These are phyloP conservation scores for Synergus umbraculus DNA, from an alignment of 2,888 invertebrate species.

Conservation along the genomic window DNA sequence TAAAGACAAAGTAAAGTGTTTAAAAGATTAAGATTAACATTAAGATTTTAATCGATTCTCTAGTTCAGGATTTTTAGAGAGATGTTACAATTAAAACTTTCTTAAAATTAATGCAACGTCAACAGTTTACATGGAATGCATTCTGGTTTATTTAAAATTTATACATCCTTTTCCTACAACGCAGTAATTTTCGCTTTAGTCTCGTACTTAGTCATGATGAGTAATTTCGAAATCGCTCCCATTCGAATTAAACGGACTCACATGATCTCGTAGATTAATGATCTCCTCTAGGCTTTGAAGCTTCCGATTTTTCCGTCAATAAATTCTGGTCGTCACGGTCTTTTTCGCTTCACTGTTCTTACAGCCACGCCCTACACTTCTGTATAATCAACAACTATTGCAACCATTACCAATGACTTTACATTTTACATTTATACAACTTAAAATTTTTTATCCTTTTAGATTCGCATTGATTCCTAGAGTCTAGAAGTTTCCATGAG, in stretches of 20 bases:
- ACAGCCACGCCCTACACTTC: not conserved
- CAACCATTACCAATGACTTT: conserved; percentile 8
- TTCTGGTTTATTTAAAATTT: not conserved
- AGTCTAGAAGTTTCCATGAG: not conserved
- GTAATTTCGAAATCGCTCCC: not conserved
- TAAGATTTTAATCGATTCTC: not conserved
- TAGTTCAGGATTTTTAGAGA: not conserved
- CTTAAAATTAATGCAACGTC: not conserved
- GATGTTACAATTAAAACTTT: too few relatives aligned
- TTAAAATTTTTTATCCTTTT: conserved; percentile 12
- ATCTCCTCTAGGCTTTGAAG: not conserved
- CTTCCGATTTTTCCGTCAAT: not conserved
- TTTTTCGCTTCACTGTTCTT: not conserved
- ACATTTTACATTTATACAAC: not conserved
- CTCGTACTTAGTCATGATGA: not conserved
- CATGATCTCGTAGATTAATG: not conserved
- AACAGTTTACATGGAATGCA: not conserved
- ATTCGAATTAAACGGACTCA: not conserved
- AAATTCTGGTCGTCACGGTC: not conserved
- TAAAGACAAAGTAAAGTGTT: not conserved
- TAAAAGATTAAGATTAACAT: not conserved
- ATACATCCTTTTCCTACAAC: not conserved
- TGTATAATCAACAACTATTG: not conserved
- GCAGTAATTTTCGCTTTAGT: not conserved
- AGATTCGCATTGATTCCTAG: not conserved